Evolutionary conservation across 2,797 vertebrate species (phyloP).

Genomic region (Ateles fusciceps): DNA sequence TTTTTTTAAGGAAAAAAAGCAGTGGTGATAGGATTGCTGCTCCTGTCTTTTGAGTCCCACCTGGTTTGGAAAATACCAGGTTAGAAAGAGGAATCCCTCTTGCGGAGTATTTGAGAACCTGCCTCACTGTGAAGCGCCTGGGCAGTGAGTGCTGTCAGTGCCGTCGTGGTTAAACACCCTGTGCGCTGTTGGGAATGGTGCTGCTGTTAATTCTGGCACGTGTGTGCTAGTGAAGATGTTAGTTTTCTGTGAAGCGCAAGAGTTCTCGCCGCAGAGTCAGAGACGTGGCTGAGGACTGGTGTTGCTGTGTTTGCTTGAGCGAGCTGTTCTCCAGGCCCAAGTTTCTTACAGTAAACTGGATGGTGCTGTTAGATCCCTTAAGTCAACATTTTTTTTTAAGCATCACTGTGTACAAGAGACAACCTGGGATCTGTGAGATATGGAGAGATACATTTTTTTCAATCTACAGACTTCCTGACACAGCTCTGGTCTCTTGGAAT

Average conservation of each 20-base stretch:
- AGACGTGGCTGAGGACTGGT: accelerated
- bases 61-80: neutral
- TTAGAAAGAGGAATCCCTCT: neutral
- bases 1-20: neutral
- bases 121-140: neutral
- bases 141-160: accelerated
- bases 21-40: no score
- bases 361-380: accelerated
- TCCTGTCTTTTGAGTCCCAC: neutral
- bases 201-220: accelerated
- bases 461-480: accelerated
- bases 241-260: neutral
- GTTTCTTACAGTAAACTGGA: accelerated
- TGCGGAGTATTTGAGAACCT: neutral
- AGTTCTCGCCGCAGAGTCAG: neutral
- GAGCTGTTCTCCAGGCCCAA: accelerated
- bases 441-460: no score
- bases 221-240: accelerated
- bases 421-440: neutral
- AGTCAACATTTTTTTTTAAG: neutral
- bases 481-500: neutral
- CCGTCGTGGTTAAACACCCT: neutral
- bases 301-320: accelerated
- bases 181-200: accelerated
- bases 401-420: neutral